phyloP scores from a whole-genome alignment of 2,888 invertebrate genomes.

The Chloromyia formosa region DNA sequence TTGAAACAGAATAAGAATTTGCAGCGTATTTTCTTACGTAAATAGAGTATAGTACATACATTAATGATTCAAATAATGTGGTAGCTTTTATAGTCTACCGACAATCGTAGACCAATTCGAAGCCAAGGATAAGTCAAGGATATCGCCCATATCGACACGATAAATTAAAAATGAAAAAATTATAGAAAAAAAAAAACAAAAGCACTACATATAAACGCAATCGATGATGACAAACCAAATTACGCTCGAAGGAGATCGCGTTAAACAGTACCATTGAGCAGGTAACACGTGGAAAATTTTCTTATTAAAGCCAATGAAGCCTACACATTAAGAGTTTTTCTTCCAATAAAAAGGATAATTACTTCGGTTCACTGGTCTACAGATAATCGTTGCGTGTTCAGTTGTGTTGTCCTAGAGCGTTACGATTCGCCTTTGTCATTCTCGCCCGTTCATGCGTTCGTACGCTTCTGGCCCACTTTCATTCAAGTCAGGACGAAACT shows the following conservation, averaged over 20 bases:
- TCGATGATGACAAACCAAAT: neutral
- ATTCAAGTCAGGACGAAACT: neutral
- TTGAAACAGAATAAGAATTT: no score
- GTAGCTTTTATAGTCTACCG: no score
- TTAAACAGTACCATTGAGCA: conserved; percentile 4
- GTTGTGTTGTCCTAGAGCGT: neutral
- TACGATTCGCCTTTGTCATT: neutral
- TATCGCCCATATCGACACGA: no score
- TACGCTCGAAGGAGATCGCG: neutral
- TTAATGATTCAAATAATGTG: no score
- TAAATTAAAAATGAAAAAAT: no score
- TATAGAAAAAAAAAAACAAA: no score
- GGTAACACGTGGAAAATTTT: conserved; percentile 15
- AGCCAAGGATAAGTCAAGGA: no score
- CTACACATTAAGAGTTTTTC: conserved; percentile 1
- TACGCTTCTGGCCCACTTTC: neutral
- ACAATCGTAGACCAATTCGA: no score
- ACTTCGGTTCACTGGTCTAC: conserved; percentile 22
- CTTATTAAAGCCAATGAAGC: conserved; percentile 16
- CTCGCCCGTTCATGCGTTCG: neutral
- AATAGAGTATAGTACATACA: no score
- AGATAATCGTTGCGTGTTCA: conserved; percentile 27
- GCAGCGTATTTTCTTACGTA: no score
- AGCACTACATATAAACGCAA: no score
- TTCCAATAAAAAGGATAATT: conserved; percentile 9